A percentile compares a stretch with the other conserved stretches of the same genome.
These are phyloP conservation scores for Acleris laterana DNA, from an alignment of 2,888 invertebrate species.

Conservation along the genomic window DNA sequence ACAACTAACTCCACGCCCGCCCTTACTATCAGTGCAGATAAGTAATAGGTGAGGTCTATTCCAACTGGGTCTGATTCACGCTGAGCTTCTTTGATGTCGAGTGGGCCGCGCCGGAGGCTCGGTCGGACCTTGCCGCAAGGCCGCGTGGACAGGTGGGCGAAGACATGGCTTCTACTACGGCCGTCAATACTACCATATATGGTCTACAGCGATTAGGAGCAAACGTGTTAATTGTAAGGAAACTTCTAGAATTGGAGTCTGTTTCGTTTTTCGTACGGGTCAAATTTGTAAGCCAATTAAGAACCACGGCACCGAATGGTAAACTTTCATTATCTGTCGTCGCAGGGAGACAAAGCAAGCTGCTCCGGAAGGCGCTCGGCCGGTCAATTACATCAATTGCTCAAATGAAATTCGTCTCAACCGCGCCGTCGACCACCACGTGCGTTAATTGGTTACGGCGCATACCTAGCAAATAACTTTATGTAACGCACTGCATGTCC, in stretches of 20 bases:
- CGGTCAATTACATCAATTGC: slow-evolving; percentile 81
- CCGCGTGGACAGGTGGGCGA: slow-evolving; percentile 69
- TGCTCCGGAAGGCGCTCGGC: slow-evolving; percentile 74
- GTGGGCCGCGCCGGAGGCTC: slow-evolving; percentile 69
- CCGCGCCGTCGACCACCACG: slow-evolving; percentile 47
- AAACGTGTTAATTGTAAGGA: slow-evolving; percentile 22
- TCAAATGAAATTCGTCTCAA: slow-evolving; percentile 80
- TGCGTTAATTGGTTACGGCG: slow-evolving; percentile 81
- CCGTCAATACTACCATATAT: slow-evolving; percentile 68
- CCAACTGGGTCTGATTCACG: slow-evolving; percentile 29
- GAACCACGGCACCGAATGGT: slow-evolving; percentile 8
- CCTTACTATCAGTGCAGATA: slow-evolving; percentile 22
- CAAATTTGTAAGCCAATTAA: too few relatives aligned
- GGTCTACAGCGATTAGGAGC: slow-evolving; percentile 43
- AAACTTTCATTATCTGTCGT: slow-evolving; percentile 34
- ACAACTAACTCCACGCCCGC: slow-evolving; percentile 14
- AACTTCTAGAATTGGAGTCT: slow-evolving; percentile 10
- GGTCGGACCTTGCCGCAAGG: slow-evolving; percentile 79
- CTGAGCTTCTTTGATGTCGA: slow-evolving; percentile 25
- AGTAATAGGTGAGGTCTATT: slow-evolving; percentile 30
- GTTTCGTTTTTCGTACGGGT: too few relatives aligned
- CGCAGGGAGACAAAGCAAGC: slow-evolving; percentile 57
- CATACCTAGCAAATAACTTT: slow-evolving; percentile 74
- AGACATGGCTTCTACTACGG: slow-evolving; percentile 50
- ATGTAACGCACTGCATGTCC: slow-evolving; percentile 22